These are phyloP conservation scores for Metridium senile DNA, from an alignment of 92 coral and sea anemone species.

Conservation along the genomic window DNA sequence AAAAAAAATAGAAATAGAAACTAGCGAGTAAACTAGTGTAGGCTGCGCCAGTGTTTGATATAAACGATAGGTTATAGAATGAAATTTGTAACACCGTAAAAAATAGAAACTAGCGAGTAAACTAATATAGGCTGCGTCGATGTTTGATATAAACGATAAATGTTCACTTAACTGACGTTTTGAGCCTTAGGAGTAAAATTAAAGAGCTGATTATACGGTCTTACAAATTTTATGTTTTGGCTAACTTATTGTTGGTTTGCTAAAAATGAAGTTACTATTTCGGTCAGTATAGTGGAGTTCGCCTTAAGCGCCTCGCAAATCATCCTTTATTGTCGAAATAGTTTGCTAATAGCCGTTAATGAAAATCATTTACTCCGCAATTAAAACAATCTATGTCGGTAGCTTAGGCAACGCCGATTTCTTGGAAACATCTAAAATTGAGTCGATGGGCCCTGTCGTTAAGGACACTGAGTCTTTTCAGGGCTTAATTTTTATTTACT, in stretches of 20 bases:
- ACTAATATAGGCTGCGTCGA: too few relatives aligned
- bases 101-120: too few relatives aligned
- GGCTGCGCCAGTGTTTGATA: too few relatives aligned
- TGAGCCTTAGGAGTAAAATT: too few relatives aligned
- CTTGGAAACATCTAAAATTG: not conserved
- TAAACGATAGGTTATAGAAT: too few relatives aligned
- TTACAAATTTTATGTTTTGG: too few relatives aligned
- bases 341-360: not conserved
- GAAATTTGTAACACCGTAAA: too few relatives aligned
- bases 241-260: not conserved
- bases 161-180: too few relatives aligned
- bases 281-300: not conserved
- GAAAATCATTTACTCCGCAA: not conserved
- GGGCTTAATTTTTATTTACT: not conserved
- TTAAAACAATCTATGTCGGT: slow-evolving; percentile 1
- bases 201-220: too few relatives aligned
- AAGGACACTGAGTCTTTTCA: not conserved
- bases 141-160: too few relatives aligned
- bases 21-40: too few relatives aligned
- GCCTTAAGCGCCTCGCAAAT: not conserved
- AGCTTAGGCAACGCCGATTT: slow-evolving; percentile 7
- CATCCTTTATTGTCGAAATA: slow-evolving; percentile 1
- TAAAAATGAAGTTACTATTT: not conserved
- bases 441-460: not conserved
- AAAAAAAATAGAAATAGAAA: too few relatives aligned